phyloP scores from a whole-genome alignment of 2,888 invertebrate genomes.

The Scaptodrosophila latifasciaeformis region DNA sequence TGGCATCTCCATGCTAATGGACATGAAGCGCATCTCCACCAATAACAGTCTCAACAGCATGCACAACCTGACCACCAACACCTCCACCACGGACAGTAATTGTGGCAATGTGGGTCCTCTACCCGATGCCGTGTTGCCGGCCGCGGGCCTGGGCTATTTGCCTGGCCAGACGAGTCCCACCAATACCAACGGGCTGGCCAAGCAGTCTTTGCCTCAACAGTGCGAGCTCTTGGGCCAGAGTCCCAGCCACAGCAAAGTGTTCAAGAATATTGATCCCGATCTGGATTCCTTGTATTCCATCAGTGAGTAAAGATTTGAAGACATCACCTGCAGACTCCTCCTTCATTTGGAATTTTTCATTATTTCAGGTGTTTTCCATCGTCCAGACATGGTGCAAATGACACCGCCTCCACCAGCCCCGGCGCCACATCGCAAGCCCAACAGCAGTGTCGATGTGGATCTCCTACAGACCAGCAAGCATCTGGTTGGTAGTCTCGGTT shows the following conservation, averaged over 20 bases:
- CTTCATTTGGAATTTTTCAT: neutral
- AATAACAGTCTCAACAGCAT: conserved; percentile 71
- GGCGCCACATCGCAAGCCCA: conserved; percentile 81
- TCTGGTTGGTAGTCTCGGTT: conserved; percentile 1
- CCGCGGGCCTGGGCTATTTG: neutral
- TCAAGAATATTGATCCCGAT: conserved; percentile 77
- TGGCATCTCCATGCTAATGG: conserved; percentile 74
- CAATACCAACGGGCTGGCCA: conserved; percentile 20
- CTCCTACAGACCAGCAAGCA: conserved; percentile 42
- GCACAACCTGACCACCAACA: conserved; percentile 58
- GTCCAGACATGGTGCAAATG: conserved; percentile 75
- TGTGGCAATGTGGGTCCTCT: conserved; percentile 17
- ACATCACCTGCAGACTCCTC: neutral
- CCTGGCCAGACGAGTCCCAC: conserved; percentile 49
- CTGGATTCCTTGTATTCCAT: conserved; percentile 85
- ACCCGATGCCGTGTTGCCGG: no score
- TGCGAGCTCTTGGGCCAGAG: conserved; percentile 71
- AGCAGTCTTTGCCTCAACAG: conserved; percentile 35
- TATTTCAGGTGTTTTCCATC: conserved; percentile 71
- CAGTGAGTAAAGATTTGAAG: conserved; percentile 75
- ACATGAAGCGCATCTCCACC: conserved; percentile 70
- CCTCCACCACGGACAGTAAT: conserved; percentile 54
- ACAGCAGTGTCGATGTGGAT: conserved; percentile 49
- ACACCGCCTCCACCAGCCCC: conserved; percentile 86
- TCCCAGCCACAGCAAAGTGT: conserved; percentile 74